Conservation (phyloP, 2,888 invertebrate species). For the Saturnia japonica region DNA sequence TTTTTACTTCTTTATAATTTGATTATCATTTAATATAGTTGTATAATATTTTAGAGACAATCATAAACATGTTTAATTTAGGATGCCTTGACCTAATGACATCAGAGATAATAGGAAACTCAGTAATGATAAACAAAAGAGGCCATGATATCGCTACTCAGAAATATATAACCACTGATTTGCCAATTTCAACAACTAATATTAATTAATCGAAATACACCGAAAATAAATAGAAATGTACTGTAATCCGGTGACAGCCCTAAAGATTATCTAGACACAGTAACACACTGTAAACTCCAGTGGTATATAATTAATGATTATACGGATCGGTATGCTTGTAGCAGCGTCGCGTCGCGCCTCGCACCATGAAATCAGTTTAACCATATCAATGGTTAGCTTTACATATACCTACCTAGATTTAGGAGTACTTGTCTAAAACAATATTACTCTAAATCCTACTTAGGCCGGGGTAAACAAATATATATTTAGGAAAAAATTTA, state of each 20-base stretch:
- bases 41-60: not conserved
- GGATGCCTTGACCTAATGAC: not conserved
- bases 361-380: not conserved
- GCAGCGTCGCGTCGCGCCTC: not conserved
- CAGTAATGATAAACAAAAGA: not conserved
- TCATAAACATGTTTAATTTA: not conserved
- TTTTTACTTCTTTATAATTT: not conserved
- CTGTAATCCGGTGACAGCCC: not conserved
- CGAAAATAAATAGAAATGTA: not conserved
- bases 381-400: constrained; percentile 5
- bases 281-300: constrained; percentile 3
- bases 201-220: not conserved
- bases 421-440: not conserved
- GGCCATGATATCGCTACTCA: not conserved
- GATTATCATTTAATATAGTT: not conserved
- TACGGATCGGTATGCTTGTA: constrained; percentile 6
- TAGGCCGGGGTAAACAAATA: not conserved
- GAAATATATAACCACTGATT: not conserved
- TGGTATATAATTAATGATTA: constrained; percentile 14
- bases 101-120: not conserved
- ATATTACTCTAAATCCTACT: not conserved
- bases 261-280: not conserved
- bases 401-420: not conserved
- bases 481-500: not conserved
- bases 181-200: not conserved